Conservation (phyloP, 2,888 invertebrate genomes). For the Acleris cristana region DNA sequence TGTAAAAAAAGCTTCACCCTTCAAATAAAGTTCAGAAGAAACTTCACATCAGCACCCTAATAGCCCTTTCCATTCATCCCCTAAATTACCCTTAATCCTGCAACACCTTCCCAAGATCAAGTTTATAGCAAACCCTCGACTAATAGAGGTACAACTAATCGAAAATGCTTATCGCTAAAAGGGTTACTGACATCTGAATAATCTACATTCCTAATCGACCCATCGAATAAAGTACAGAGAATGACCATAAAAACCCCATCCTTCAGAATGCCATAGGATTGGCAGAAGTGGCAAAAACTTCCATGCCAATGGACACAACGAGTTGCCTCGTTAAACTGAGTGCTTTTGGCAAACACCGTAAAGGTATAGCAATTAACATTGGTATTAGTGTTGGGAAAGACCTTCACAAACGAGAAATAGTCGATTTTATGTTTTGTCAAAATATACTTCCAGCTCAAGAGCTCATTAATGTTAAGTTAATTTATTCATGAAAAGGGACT, state of each 20-base stretch:
- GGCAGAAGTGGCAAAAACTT: constrained; percentile 31
- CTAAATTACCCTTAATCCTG: constrained; percentile 18
- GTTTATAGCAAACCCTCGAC: constrained; percentile 15
- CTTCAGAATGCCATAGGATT: constrained; percentile 10
- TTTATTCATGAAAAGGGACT: too few species aligned
- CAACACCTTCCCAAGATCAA: constrained; percentile 7
- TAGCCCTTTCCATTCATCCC: constrained; percentile 2
- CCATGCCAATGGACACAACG: constrained; percentile 40
- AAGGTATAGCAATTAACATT: constrained; percentile 64
- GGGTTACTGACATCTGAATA: constrained; percentile 16
- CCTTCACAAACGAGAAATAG: constrained; percentile 1
- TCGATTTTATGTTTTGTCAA: not conserved
- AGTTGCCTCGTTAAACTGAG: constrained; percentile 57
- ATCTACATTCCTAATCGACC: constrained; percentile 13
- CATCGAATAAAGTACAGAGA: constrained; percentile 8
- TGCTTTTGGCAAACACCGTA: constrained; percentile 61
- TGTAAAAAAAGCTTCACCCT: not conserved
- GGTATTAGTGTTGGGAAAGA: constrained; percentile 39
- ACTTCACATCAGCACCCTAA: not conserved
- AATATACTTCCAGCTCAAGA: too few species aligned
- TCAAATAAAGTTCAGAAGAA: not conserved
- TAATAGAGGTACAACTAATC: constrained; percentile 30
- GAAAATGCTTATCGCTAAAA: constrained; percentile 24
- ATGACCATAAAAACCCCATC: constrained; percentile 5
- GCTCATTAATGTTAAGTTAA: too few species aligned